Percentiles rank a stretch among this genome's conserved stretches.
These are phyloP conservation scores for Herpetotheres cachinnans DNA, from an alignment of 2,113 vertebrate species.

Conservation along the genomic window DNA sequence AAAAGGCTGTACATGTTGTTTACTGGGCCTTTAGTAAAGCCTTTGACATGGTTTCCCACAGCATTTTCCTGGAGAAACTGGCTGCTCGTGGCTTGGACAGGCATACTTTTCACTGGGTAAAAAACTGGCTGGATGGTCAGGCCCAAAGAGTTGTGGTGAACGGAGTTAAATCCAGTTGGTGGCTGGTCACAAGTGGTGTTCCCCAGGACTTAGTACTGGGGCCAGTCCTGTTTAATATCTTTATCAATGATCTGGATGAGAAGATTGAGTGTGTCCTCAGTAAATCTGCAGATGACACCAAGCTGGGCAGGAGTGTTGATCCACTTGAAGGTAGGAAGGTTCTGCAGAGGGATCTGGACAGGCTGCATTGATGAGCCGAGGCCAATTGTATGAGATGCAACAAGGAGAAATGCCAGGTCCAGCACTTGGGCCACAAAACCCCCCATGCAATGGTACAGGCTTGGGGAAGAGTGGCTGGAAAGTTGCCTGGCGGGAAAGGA, in stretches of 20 bases:
- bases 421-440: background rate
- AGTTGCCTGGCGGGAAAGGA: accelerated
- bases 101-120: accelerated
- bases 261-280: accelerated
- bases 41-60: background rate
- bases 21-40: background rate
- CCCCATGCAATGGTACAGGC: background rate
- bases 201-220: background rate
- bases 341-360: background rate
- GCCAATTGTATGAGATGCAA: background rate
- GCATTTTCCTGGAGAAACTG: background rate
- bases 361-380: background rate
- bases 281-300: background rate
- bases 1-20: background rate
- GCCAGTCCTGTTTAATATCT: background rate
- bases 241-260: background rate
- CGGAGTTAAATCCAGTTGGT: background rate
- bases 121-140: accelerated
- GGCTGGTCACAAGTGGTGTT: accelerated
- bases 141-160: background rate
- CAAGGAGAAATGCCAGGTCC: accelerated
- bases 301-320: background rate
- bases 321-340: background rate
- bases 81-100: background rate
- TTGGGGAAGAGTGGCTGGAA: background rate